A percentile compares a stretch with the other conserved stretches of the same genome.
These are phyloP conservation scores for Sericinus montela DNA, from an alignment of 2,888 invertebrate genomes.

Conservation along the genomic window DNA sequence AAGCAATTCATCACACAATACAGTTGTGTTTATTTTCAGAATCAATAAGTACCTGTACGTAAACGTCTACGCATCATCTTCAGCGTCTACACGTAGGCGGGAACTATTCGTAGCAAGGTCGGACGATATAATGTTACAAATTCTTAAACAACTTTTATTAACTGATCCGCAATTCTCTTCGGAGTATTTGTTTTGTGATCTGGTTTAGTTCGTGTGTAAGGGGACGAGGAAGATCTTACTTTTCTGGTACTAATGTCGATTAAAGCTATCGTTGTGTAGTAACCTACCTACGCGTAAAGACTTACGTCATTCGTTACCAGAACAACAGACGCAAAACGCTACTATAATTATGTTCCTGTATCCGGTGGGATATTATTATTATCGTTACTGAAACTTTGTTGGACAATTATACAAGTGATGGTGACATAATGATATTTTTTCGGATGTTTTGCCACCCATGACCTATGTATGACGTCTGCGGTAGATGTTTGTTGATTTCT, in stretches of 20 bases:
- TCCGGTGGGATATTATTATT: conserved; percentile 8
- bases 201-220: conserved; percentile 23
- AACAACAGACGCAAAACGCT: conserved; percentile 27
- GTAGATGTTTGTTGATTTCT: background rate
- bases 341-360: conserved; percentile 27
- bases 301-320: conserved; percentile 44
- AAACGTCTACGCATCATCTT: conserved; percentile 33
- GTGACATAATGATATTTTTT: conserved; percentile 8
- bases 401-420: conserved; percentile 11
- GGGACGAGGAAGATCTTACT: conserved; percentile 34
- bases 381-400: no score
- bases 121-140: conserved; percentile 72
- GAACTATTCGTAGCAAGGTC: conserved; percentile 75
- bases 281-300: conserved; percentile 54
- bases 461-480: conserved; percentile 14
- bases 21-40: conserved; percentile 14
- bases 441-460: conserved; percentile 16
- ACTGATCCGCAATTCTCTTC: conserved; percentile 26
- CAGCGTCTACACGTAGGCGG: conserved; percentile 57
- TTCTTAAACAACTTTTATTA: conserved; percentile 36
- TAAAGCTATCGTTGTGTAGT: conserved; percentile 45
- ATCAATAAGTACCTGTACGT: conserved; percentile 18
- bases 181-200: conserved; percentile 16
- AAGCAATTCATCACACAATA: conserved; percentile 9
- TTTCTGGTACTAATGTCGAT: conserved; percentile 36